Evolutionary conservation across 2,113 vertebrate species (phyloP), one percentile per base, ranked within the genome.

Genomic region (Lepisosteus osseus): DNA sequence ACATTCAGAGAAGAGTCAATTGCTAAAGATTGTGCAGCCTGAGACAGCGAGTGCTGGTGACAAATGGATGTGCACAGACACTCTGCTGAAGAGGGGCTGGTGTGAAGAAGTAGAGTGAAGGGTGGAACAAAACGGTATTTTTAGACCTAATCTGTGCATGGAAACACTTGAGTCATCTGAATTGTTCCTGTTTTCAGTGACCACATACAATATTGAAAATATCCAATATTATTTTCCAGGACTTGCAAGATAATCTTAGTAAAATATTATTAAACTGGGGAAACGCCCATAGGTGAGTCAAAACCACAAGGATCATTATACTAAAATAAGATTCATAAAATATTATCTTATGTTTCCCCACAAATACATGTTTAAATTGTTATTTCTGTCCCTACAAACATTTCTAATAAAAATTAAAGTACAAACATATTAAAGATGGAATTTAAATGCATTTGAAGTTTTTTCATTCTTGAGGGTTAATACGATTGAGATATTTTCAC

Each of bases 121-220:
- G 74, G 62, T 74, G 69, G 68, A 84, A 79, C 75, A 82, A 17
- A 72, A 63, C 61, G 29, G 57, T 77, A 80, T 64, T 81, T 88
- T 87, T 83, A 84, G 76, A 71, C 68, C 1, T 3, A 62, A 70
- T 81, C 78, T 77, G 69, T 80, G 74, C 67, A 77, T 82, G 83
- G 85, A 88, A 83, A 86, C 69, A 44, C 55, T 43, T 84, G 78
- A 84, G 79, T 88, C 83, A 59, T 14, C 47, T 64, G 63, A 14
- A 51, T 73, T 45, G 71, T 90, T 91, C 85, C 87, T 86, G 75
- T 87, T 86, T 85, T 77, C 40, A 9, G 77, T 14, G n/a, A 62
- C 75, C 76, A 71, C 67, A 65, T 71, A 68, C 68, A 67, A 43
- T 70, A 45, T 54, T 68, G 54, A 67, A 65, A 72, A 72, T 13